Evolutionary conservation across 2,113 vertebrate genomes (phyloP).

Genomic region (Aphyosemion australe): DNA sequence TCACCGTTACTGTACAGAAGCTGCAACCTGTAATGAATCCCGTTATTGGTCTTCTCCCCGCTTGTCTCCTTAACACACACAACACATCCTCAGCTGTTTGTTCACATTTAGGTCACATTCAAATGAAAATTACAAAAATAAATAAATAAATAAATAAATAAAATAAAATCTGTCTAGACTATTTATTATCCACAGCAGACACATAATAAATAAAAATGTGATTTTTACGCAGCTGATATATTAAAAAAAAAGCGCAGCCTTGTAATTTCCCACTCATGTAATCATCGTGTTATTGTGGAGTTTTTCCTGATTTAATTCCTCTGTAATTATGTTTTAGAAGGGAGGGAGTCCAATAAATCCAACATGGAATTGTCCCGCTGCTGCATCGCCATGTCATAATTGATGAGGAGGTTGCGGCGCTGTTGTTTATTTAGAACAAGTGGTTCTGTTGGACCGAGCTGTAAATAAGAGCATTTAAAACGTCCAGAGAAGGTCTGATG

Average conservation of each 20-base stretch:
- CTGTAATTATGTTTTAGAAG: conserved; percentile 55
- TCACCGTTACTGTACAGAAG: conserved; percentile 95
- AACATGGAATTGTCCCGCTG: conserved; percentile 16
- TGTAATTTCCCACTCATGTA: conserved; percentile 29
- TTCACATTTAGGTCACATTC: conserved; percentile 12
- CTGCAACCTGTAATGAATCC: conserved; percentile 94
- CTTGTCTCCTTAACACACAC: conserved; percentile 84
- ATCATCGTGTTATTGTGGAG: conserved; percentile 45
- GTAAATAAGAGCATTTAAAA: conserved; percentile 29
- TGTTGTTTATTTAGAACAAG: conserved; percentile 47
- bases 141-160: too few relatives aligned
- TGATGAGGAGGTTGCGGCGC: conserved; percentile 35
- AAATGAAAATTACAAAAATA: background rate
- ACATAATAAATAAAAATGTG: conserved; percentile 27
- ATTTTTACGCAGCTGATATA: conserved; percentile 34
- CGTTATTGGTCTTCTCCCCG: conserved; percentile 96
- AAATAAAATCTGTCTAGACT: background rate
- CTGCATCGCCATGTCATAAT: conserved; percentile 41
- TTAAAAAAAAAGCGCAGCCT: conserved; percentile 32
- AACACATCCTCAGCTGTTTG: conserved; percentile 36
- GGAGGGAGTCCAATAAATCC: conserved; percentile 37
- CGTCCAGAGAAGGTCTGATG: background rate
- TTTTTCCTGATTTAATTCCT: conserved; percentile 54
- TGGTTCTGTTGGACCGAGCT: conserved; percentile 25
- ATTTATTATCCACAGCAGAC: conserved; percentile 17